These are phyloP conservation scores for Malurus melanocephalus DNA, from an alignment of 2,113 vertebrate species.

Conservation along the genomic window DNA sequence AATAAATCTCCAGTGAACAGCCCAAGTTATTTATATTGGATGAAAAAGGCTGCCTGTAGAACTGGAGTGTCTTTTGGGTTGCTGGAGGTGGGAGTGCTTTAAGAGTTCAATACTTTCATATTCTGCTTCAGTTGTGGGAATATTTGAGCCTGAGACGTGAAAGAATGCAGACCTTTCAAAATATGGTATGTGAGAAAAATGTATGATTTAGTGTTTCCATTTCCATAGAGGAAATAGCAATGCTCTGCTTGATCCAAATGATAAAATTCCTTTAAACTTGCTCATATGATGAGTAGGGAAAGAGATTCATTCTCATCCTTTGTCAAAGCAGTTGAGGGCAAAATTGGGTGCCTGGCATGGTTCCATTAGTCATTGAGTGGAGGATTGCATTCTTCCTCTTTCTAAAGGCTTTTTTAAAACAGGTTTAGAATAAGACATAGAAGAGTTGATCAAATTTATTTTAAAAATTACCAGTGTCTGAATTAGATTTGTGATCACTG, in stretches of 20 bases:
- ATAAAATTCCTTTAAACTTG: slow-evolving; percentile 33
- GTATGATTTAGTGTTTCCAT: slow-evolving; percentile 57
- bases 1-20: slow-evolving; percentile 35
- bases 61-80: background rate
- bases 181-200: slow-evolving; percentile 40
- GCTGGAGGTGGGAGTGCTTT: slow-evolving; percentile 9
- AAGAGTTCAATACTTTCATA: background rate
- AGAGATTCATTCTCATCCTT: background rate
- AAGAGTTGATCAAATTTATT: background rate
- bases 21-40: slow-evolving; percentile 34
- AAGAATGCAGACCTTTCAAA: slow-evolving; percentile 54
- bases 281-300: slow-evolving; percentile 2
- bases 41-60: background rate
- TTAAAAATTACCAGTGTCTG: background rate
- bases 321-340: background rate
- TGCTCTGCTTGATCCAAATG: slow-evolving; percentile 20
- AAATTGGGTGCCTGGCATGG: background rate
- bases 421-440: background rate
- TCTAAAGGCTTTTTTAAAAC: background rate
- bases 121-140: slow-evolving; percentile 47
- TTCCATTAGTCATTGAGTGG: background rate
- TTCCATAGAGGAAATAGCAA: slow-evolving; percentile 49
- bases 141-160: slow-evolving; percentile 19
- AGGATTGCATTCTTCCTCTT: background rate
- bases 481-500: background rate